Conservation (phyloP, 2,888 invertebrate genomes). For the Campoplex capitator region DNA sequence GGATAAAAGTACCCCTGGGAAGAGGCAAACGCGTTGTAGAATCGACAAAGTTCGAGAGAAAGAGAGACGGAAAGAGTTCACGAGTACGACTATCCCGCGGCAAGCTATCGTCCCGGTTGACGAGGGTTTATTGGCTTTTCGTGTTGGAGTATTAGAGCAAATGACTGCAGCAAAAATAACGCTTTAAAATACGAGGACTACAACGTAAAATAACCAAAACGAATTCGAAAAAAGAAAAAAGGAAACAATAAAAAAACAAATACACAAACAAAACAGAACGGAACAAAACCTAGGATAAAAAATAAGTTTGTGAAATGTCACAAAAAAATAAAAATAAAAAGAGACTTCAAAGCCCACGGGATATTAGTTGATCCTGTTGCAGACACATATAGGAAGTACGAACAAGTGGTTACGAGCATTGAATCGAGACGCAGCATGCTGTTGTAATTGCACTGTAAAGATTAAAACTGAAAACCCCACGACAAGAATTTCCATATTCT, state of each 20-base stretch:
- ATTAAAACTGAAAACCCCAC: neutral
- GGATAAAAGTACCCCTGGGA: conserved; percentile 76
- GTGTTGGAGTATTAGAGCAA: conserved; percentile 64
- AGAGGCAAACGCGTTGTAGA: conserved; percentile 69
- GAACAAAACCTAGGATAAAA: neutral
- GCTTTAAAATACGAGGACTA: conserved; percentile 39
- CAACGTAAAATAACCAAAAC: conserved; percentile 18
- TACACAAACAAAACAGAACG: neutral
- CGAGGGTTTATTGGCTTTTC: conserved; percentile 82
- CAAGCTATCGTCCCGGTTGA: conserved; percentile 74
- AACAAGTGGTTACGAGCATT: neutral
- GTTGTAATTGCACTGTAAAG: neutral
- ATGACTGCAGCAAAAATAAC: conserved; percentile 61
- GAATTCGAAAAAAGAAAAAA: neutral
- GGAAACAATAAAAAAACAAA: no score
- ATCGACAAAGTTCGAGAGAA: conserved; percentile 62
- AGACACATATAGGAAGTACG: neutral
- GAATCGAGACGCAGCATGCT: neutral
- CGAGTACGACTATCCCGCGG: conserved; percentile 55
- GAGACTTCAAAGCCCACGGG: neutral
- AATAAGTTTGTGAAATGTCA: neutral
- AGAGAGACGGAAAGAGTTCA: conserved; percentile 64
- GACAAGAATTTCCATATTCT: conserved; percentile 6
- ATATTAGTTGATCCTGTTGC: neutral
- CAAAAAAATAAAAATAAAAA: neutral